Percentiles rank a stretch among this genome's conserved stretches.
These are phyloP conservation scores for Eptatretus burgeri DNA, from an alignment of 2,113 vertebrate genomes.

Conservation along the genomic window DNA sequence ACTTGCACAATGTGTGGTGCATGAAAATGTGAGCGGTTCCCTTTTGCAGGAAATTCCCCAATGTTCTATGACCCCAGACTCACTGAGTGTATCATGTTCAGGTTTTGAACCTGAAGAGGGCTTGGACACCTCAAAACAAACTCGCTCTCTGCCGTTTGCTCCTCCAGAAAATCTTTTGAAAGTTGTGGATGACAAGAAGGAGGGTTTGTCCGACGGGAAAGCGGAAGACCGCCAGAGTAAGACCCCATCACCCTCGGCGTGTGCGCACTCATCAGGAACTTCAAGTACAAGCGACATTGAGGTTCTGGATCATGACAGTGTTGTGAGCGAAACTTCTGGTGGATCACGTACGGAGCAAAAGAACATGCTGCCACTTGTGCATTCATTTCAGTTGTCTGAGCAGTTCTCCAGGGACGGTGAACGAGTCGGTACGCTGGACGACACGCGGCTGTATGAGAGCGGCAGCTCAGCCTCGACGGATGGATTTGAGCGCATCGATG, in stretches of 20 bases:
- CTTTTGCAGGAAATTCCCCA: too few species aligned
- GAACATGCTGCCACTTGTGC: slow-evolving; percentile 62
- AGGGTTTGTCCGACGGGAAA: slow-evolving; percentile 18
- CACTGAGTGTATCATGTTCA: too few species aligned
- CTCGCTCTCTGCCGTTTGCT: too few species aligned
- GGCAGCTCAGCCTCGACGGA: slow-evolving; percentile 58
- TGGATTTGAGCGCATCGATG: slow-evolving; percentile 91
- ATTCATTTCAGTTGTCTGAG: slow-evolving; percentile 12
- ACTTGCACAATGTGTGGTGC: too few species aligned
- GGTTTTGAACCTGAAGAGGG: too few species aligned
- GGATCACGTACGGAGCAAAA: slow-evolving; percentile 63
- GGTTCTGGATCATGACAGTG: slow-evolving; percentile 85
- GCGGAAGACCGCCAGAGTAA: slow-evolving; percentile 69
- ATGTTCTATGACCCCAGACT: too few species aligned
- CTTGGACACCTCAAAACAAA: too few species aligned
- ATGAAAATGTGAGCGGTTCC: too few species aligned
- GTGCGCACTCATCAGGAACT: slow-evolving; percentile 83
- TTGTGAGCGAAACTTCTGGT: slow-evolving; percentile 79
- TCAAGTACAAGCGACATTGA: slow-evolving; percentile 97
- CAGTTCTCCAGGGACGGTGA: too few species aligned
- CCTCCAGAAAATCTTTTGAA: too few species aligned
- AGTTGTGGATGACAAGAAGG: neutral
- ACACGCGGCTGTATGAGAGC: slow-evolving; percentile 51
- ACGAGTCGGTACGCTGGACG: slow-evolving; percentile 18
- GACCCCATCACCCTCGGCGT: slow-evolving; percentile 71